Percentiles rank a stretch among this genome's conserved stretches.
Evolutionary conservation across 2,888 invertebrate genomes (phyloP).

Genomic region (Drosophila acutilabella): DNA sequence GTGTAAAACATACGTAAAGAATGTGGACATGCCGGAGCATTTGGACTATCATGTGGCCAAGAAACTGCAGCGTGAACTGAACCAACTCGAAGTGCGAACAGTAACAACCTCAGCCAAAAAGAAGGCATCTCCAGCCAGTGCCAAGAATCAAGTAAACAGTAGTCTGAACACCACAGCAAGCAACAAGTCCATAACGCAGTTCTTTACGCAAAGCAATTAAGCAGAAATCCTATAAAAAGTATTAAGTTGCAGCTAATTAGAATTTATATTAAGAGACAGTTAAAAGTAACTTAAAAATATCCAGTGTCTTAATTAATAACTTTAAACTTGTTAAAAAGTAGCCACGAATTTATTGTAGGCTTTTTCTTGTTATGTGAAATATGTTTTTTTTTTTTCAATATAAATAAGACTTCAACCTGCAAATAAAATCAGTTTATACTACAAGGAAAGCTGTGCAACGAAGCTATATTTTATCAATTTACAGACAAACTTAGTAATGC

Average conservation of each 20-base stretch:
- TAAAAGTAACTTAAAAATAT: background rate
- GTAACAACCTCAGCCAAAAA: conserved; percentile 50
- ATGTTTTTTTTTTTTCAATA: background rate
- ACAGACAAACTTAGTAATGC: too few species aligned
- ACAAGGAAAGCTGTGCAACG: too few species aligned
- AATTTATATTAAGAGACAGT: background rate
- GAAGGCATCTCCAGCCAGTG: conserved; percentile 44
- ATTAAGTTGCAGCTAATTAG: background rate
- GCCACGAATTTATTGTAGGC: background rate
- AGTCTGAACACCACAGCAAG: conserved; percentile 43
- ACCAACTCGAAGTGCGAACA: conserved; percentile 74
- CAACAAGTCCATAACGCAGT: conserved; percentile 73
- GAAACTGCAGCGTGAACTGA: conserved; percentile 87
- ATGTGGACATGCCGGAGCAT: conserved; percentile 90
- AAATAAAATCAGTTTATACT: background rate
- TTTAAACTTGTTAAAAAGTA: background rate
- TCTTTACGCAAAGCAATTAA: conserved; percentile 71
- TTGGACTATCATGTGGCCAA: conserved; percentile 94
- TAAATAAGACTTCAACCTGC: background rate
- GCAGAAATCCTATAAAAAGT: background rate
- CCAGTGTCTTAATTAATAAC: conserved; percentile 21
- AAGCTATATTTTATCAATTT: too few species aligned
- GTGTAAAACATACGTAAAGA: conserved; percentile 88
- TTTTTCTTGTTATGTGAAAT: background rate
- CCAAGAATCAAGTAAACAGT: conserved; percentile 47